Evolutionary conservation across 2,113 vertebrate species (phyloP), one percentile per base, ranked within the genome.

Genomic region (Sarotherodon lohbergeri): DNA sequence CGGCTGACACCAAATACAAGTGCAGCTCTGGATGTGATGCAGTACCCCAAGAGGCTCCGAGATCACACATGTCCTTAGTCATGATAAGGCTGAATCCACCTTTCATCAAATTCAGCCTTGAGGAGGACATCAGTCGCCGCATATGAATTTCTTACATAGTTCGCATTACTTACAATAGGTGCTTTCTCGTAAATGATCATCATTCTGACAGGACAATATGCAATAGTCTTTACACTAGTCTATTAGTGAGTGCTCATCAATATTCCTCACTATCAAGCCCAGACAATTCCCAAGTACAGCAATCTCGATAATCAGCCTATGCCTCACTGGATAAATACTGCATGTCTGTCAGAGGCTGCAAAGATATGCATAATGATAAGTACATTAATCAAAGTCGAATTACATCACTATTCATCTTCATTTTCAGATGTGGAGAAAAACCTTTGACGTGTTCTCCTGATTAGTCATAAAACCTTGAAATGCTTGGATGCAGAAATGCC

Each of bases 41-140:
- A 82, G 93, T 83, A 88, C 93, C 89, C 83, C 22, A n/a, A 57
- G 89, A 91, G 90, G 82, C 87, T 87, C 83, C 57, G 36, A 46
- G 71, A 93, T 94, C 91, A 92, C 86, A 87, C 86, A 90, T 87
- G 88, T 89, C 93, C 94, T 95, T 91, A 91, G 83, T 93, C 92
- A 86, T 88, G 81, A 91, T 89, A 92, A 92, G 89, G 89, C 82
- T 52, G 84, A 83, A 88, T 71, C 57, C 79, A 85, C 32, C 41
- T 86, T 80, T 88, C n/a, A 85, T 90, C 82, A 93, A 80, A 89
- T 80, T 76, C 43, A 79, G 90, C 83, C 83, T 89, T 85, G 82
- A 88, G 86, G 36, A 81, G 39, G 76, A 61, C 86, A 82, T 87
- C 81, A 80, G 8, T 82, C 36, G 50, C 50, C 22, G 29, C 81